These are phyloP conservation scores for Conomelus anceps DNA, from an alignment of 2,888 invertebrate genomes.

Conservation along the genomic window DNA sequence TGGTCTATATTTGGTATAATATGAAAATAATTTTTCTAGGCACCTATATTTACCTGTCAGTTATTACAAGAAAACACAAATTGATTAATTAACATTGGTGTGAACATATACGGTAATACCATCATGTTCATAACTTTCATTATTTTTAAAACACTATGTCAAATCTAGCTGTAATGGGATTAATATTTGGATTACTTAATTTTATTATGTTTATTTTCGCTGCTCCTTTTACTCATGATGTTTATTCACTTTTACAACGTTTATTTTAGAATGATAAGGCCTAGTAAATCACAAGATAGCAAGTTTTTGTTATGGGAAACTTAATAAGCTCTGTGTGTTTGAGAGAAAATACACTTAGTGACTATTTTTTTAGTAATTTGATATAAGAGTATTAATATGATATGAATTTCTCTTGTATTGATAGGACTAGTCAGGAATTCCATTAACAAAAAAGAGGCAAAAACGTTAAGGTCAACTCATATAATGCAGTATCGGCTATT, in stretches of 20 bases:
- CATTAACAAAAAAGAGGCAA: not conserved
- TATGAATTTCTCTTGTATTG: not conserved
- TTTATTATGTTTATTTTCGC: not conserved
- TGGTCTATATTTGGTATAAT: too few relatives aligned
- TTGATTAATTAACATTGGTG: too few relatives aligned
- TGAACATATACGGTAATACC: too few relatives aligned
- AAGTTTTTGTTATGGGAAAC: not conserved
- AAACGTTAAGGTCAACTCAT: too few relatives aligned
- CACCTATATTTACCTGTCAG: too few relatives aligned
- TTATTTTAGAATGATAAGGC: not conserved
- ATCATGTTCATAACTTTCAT: too few relatives aligned
- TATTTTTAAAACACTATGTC: not conserved
- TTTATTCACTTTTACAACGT: not conserved
- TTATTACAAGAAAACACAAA: too few relatives aligned
- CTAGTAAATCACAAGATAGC: not conserved
- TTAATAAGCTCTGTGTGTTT: not conserved
- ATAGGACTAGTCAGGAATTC: not conserved
- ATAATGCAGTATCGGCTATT: not conserved
- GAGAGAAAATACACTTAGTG: not conserved
- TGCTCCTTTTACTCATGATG: not conserved
- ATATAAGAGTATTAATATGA: not conserved
- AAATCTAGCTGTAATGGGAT: not conserved
- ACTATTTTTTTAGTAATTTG: not conserved
- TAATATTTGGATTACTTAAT: not conserved
- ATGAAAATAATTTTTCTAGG: too few relatives aligned